phyloP scores from a whole-genome alignment of 2,888 invertebrate species.

The Agrypnus murinus region DNA sequence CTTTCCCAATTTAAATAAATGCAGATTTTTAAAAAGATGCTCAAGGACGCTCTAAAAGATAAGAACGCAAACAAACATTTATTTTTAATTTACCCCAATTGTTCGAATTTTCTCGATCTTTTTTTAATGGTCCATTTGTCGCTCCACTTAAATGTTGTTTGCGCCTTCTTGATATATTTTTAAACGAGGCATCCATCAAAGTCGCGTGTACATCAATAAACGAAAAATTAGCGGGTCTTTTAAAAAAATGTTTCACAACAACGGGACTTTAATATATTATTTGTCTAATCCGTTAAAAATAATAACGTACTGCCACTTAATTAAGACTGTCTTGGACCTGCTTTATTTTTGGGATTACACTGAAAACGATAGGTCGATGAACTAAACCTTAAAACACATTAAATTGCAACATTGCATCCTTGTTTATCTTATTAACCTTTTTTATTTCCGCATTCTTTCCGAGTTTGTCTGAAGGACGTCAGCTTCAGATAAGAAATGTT shows the following conservation, averaged over 20 bases:
- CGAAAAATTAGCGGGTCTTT: not conserved
- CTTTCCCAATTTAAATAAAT: not conserved
- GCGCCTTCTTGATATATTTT: constrained; percentile 8
- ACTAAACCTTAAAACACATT: not conserved
- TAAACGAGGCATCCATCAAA: constrained; percentile 3
- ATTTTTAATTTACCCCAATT: constrained; percentile 24
- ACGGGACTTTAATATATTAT: not conserved
- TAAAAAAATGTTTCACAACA: not conserved
- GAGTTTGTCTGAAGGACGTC: constrained; percentile 19
- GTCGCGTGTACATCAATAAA: not conserved
- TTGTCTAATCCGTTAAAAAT: not conserved
- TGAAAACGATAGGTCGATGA: constrained; percentile 14
- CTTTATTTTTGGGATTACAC: constrained; percentile 23
- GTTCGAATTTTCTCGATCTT: constrained; percentile 19
- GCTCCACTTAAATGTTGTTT: constrained; percentile 12
- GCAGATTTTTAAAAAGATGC: not conserved
- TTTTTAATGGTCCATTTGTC: constrained; percentile 15
- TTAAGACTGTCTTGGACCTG: constrained; percentile 6
- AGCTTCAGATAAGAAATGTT: constrained; percentile 20
- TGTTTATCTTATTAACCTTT: not conserved
- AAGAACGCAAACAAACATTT: not conserved
- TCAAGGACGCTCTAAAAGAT: not conserved
- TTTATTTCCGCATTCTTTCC: constrained; percentile 19
- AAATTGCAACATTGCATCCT: constrained; percentile 21
- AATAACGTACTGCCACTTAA: constrained; percentile 9